Evolutionary conservation across 1,140 invertebrate genomes (phyloP), one percentile per base, ranked within the genome.

Genomic region (Meloidogyne floridensis): DNA sequence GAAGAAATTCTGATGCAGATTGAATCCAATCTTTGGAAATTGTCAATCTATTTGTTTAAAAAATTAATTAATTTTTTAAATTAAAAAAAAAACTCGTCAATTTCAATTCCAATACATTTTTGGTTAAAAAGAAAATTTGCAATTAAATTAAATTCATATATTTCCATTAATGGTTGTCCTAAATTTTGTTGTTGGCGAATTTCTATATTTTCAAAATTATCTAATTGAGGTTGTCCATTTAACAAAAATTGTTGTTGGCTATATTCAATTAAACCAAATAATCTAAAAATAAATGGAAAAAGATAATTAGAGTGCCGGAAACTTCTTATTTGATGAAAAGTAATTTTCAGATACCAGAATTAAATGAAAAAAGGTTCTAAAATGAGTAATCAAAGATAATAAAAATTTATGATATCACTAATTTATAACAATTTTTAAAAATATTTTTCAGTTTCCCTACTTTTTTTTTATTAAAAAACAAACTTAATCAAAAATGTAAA

Each of bases 401-500:
- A 32, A 32, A 32, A 32, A 32, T 32, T 32, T 32, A 32, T 32
- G 32, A 32, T 32, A 32, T 32, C 32, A 32, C 32, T 32, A 32
- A 32, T 32, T 32, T 32, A 32, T 32, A 32, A 32, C 32, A 32
- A 32, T 32, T 32, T 32, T 32, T 32, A 32, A 32, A 32, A 32
- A 32, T 32, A 32, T 32, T 32, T 32, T 32, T 32, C 32, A 32
- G 32, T 32, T 32, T 32, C 32, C 32, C 32, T 32, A 32, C 32
- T 32, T 32, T 32, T 32, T 32, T 32, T 32, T 32, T 32, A 32
- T 32, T 32, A 43, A 72, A 2, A 2, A 18, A 47, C 6, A 6
- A 51, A 80, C 65, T 72, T 32, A 13, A 82, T 82, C 47, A 82
- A 42, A 42, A 71, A 51, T 10, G 80, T 82, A 42, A 69, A 53